A percentile compares a stretch with the other conserved stretches of the same genome.
Conservation (phyloP, 2,888 invertebrate species). For the Zygothrica quintamaculata region DNA sequence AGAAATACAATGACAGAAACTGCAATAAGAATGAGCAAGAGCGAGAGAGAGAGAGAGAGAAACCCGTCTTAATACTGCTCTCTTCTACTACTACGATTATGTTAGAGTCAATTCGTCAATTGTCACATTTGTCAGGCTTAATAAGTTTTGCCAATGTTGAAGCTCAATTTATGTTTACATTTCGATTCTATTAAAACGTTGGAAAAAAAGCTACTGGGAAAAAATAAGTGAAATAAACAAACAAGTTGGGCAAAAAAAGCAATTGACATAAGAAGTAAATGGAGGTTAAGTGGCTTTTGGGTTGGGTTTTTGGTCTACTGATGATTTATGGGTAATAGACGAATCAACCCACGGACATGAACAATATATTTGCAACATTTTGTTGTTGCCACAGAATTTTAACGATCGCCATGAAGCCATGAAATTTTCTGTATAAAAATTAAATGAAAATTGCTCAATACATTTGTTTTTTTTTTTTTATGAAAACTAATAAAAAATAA, state of each 20-base stretch:
- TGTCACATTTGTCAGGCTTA: conserved; percentile 74
- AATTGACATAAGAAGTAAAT: conserved; percentile 35
- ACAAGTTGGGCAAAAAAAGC: conserved; percentile 10
- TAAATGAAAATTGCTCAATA: background rate
- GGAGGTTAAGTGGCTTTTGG: conserved; percentile 54
- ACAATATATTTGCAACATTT: conserved; percentile 4
- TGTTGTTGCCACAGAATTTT: conserved; percentile 1
- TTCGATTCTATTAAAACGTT: conserved; percentile 42
- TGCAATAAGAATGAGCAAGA: no score
- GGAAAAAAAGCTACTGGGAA: conserved; percentile 1
- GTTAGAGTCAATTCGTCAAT: conserved; percentile 65
- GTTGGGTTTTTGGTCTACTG: conserved; percentile 31
- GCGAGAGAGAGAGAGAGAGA: background rate
- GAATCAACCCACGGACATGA: background rate
- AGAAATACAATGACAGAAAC: no score
- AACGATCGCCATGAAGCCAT: no score
- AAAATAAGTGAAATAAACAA: conserved; percentile 4
- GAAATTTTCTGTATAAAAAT: no score
- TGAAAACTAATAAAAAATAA: no score
- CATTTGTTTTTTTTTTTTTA: background rate
- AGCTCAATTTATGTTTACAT: conserved; percentile 67
- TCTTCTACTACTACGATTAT: background rate
- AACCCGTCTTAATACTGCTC: conserved; percentile 16
- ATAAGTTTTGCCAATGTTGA: conserved; percentile 67
- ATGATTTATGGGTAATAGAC: conserved; percentile 24